Evolutionary conservation across 2,113 vertebrate genomes (phyloP), one percentile per base, ranked within the genome.

Genomic region (Aepyceros melampus): DNA sequence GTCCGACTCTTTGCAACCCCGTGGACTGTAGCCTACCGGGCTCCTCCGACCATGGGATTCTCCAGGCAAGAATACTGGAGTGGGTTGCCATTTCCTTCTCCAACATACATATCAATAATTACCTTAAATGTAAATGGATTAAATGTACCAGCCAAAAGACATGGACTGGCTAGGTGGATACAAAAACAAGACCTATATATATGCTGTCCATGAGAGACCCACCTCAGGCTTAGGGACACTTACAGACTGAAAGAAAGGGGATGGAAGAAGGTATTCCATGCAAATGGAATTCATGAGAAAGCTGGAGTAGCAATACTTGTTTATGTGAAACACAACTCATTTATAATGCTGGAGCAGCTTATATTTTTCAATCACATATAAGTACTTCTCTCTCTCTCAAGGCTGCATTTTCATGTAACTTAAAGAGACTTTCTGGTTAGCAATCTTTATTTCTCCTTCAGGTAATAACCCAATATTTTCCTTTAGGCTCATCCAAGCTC

Each of bases 391-490:
- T 82, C 82, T 67, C 19, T 89, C 21, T 92, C 33, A 92, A 90
- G 40, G 64, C 29, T 95, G 13, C 83, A 89, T 87, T 95, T 83
- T 87, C 74, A 53, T 92, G 87, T 76, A 96, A 96, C 78, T 92
- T 95, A 91, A 96, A 76, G 87, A 89, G 56, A 91, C 36, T 49
- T 96, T 97, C 87, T 94, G 82, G 40, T 97, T 97, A 91, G 67
- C 62, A 83, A 93, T 98, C 49, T 86, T 87, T 91, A 92, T 96
- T 93, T 91, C 11, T 96, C 62, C 89, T 96, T 95, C 89, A 95
- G 88, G 91, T 96, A 97, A 97, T 97, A 91, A 87, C 55, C 49
- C 36, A 87, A 13, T 93, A 94, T 95, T 97, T 95, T 95, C 71
- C 86, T 94, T 94, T 64, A 93, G 95, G 93, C 91, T 93, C 84